Conservation (phyloP, 2,113 vertebrate genomes). For the Ondatra zibethicus region DNA sequence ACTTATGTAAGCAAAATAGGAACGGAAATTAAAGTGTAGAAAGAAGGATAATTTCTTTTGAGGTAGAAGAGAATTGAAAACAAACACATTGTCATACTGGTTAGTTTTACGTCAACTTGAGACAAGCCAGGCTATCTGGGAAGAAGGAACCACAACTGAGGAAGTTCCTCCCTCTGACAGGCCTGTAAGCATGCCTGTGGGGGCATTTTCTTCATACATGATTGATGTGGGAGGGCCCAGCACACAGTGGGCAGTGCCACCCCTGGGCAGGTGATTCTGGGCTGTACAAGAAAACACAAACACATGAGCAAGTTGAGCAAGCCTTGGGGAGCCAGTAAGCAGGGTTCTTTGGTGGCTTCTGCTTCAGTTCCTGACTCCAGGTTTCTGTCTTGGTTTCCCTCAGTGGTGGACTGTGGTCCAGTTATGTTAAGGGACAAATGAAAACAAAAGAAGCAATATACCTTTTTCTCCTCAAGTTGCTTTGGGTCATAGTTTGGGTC, state of each 20-base stretch:
- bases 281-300: too few relatives aligned
- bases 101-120: neutral
- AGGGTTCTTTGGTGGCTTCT: neutral
- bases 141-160: neutral
- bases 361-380: neutral
- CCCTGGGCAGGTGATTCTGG: neutral
- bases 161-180: neutral
- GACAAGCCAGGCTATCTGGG: neutral
- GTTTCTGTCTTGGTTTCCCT: neutral
- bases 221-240: neutral
- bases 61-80: neutral
- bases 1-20: neutral
- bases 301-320: neutral
- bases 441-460: neutral
- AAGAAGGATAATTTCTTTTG: neutral
- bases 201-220: too few relatives aligned
- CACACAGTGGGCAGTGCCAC: neutral
- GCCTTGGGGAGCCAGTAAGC: neutral
- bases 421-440: neutral
- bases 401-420: neutral
- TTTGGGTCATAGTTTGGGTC: neutral
- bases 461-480: neutral
- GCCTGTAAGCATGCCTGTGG: neutral
- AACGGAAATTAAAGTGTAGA: neutral
- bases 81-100: neutral